phyloP scores from a whole-genome alignment of 2,888 invertebrate genomes.

The Tipula lateralis region DNA sequence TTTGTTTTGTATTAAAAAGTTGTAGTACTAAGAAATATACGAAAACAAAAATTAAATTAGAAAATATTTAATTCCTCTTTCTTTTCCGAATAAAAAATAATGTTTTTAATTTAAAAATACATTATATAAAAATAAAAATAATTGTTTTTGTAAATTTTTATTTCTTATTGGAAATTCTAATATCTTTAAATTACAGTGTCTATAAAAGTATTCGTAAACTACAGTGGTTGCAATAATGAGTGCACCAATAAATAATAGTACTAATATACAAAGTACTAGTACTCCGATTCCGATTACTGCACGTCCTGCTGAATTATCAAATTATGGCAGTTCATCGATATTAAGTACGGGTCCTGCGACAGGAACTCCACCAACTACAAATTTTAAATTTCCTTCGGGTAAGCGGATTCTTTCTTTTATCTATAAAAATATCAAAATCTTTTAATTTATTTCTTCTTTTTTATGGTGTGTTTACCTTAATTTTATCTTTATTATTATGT shows the following conservation, averaged over 20 bases:
- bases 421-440: background rate
- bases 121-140: background rate
- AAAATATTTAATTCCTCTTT: background rate
- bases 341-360: background rate
- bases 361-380: slow-evolving; percentile 33
- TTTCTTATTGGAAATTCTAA: background rate
- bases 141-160: background rate
- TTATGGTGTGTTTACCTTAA: background rate
- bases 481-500: background rate
- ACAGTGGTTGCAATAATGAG: background rate
- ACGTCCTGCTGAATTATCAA: background rate
- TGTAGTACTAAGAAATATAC: background rate
- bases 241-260: background rate
- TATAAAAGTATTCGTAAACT: background rate
- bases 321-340: background rate
- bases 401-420: background rate
- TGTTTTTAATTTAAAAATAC: background rate
- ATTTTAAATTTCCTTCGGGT: slow-evolving; percentile 32
- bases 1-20: background rate
- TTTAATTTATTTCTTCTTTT: background rate
- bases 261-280: background rate
- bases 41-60: background rate
- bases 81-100: background rate
- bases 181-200: background rate
- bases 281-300: background rate